These are phyloP conservation scores for Rhopalosiphum padi DNA, from an alignment of 1,140 invertebrate genomes.

Conservation along the genomic window DNA sequence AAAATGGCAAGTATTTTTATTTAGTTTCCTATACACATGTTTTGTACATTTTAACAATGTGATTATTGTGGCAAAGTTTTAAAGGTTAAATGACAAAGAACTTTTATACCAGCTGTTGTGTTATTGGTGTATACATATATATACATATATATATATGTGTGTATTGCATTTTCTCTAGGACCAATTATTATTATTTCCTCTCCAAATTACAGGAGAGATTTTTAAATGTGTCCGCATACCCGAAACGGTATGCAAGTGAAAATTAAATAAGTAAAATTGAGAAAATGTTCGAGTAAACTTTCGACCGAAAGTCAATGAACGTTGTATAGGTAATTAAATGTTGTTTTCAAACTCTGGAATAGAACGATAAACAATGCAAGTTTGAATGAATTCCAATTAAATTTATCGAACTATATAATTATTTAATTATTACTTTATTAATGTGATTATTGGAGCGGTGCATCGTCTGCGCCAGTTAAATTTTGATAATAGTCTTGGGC, in stretches of 20 bases:
- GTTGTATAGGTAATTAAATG: constrained; percentile 27
- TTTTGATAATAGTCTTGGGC: background rate
- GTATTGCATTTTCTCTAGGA: background rate
- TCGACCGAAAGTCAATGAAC: background rate
- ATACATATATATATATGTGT: background rate
- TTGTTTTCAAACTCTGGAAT: constrained; percentile 26
- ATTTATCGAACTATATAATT: constrained; percentile 48
- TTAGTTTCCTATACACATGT: constrained; percentile 52
- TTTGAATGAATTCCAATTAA: constrained; percentile 29
- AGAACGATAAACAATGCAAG: constrained; percentile 24
- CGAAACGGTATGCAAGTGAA: constrained; percentile 1
- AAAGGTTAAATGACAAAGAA: constrained; percentile 47
- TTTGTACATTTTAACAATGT: constrained; percentile 40
- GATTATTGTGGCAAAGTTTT: constrained; percentile 53
- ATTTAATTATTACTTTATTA: constrained; percentile 24
- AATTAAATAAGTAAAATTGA: constrained; percentile 8
- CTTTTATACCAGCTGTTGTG: constrained; percentile 3
- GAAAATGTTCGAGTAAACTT: constrained; percentile 22
- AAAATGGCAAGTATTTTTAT: constrained; percentile 50
- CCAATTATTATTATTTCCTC: constrained; percentile 32
- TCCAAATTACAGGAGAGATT: background rate
- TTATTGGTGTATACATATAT: background rate
- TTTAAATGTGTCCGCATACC: background rate
- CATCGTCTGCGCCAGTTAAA: background rate
- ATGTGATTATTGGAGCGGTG: background rate